Percentiles rank a stretch among this genome's conserved stretches.
phyloP scores from a whole-genome alignment of 2,888 invertebrate species.

The Heteropelma amictum region DNA sequence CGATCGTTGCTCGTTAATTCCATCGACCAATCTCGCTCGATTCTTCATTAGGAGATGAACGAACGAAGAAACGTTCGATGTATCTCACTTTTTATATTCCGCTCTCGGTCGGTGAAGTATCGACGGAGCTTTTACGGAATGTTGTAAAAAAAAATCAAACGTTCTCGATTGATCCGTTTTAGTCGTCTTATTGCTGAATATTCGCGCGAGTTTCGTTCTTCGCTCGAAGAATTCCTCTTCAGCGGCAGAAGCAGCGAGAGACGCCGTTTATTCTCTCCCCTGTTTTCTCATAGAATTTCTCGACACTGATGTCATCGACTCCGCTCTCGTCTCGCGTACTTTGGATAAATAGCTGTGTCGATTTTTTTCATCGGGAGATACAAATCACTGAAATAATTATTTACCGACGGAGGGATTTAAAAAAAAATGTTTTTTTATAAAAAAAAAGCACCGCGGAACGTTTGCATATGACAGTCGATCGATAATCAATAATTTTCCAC shows the following conservation, averaged over 20 bases:
- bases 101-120: no score
- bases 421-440: no score
- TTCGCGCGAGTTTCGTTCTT: constrained; percentile 43
- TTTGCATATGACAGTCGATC: no score
- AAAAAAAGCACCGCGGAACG: no score
- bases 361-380: constrained; percentile 18
- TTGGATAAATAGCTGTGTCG: neutral
- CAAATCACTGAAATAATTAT: no score
- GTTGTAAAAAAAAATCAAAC: constrained; percentile 21
- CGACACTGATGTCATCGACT: constrained; percentile 53
- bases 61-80: no score
- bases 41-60: neutral
- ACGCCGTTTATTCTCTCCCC: constrained; percentile 6
- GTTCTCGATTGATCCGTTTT: constrained; percentile 42
- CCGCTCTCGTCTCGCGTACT: constrained; percentile 11
- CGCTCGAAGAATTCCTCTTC: constrained; percentile 42
- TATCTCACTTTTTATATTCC: no score
- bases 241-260: constrained; percentile 7
- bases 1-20: neutral
- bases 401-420: no score
- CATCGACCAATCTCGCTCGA: no score
- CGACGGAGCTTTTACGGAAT: no score
- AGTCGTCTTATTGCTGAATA: constrained; percentile 49
- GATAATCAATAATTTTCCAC: no score
- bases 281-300: constrained; percentile 52